A percentile compares a stretch with the other conserved stretches of the same genome.
Evolutionary conservation across 2,797 vertebrate species (phyloP).

Genomic region (Cercopithecus hamlyni): DNA sequence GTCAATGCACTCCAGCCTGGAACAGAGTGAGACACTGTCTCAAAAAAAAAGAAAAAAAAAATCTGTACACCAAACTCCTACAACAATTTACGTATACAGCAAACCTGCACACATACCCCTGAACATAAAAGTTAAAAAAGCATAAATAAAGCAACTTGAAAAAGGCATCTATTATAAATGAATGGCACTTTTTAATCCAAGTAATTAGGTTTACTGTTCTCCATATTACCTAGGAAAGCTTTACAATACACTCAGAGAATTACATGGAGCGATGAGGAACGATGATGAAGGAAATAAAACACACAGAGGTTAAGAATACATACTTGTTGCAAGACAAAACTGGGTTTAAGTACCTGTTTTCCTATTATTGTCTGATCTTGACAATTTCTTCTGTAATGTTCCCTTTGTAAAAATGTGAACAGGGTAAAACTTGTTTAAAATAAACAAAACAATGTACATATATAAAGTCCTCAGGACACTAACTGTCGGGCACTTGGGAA

Average conservation of each 20-base stretch:
- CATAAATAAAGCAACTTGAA: not conserved
- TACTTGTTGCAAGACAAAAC: not conserved
- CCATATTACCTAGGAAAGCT: not conserved
- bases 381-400: not conserved
- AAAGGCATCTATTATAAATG: not conserved
- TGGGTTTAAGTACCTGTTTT: not conserved
- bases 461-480: not conserved
- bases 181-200: not conserved
- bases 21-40: too few species aligned
- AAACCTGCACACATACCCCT: too few species aligned
- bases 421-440: not conserved
- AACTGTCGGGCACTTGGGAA: not conserved
- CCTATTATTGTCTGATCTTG: not conserved
- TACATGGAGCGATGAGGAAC: not conserved
- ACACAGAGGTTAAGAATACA: not conserved
- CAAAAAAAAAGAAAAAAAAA: too few species aligned
- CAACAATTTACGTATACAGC: too few species aligned
- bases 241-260: not conserved
- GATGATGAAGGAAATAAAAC: not conserved
- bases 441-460: constrained; percentile 1
- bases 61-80: too few species aligned
- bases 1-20: too few species aligned
- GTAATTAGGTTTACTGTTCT: not conserved
- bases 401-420: not conserved
- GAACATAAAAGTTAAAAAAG: too few species aligned